Evolutionary conservation across 2,888 invertebrate genomes (phyloP), one percentile per base, ranked within the genome.

Genomic region (Microctonus aethiopoides): DNA sequence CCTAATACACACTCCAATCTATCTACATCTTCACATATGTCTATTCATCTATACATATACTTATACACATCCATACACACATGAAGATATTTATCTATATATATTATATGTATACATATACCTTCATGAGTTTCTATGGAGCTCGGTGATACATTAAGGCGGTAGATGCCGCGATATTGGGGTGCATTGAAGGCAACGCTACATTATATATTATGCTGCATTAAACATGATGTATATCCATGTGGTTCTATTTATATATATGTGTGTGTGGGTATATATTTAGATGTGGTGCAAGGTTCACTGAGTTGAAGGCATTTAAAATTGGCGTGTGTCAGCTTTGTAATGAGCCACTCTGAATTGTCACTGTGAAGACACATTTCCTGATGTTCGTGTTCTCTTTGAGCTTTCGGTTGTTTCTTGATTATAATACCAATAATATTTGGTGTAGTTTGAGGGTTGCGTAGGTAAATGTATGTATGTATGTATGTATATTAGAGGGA

Each of bases 281-380:
- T n/a, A n/a, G n/a, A n/a, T n/a, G n/a, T n/a, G n/a, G n/a, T n/a
- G n/a, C n/a, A n/a, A n/a, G 78, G 75, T 74, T 79, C 80, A 80
- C 80, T 80, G 77, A 77, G 73, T 80, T 80, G 78, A 74, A 72
- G 75, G 77, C 75, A 78, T 80, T 80, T 80, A 80, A 80, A 80
- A 80, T 77, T 79, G 76, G 2, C 41, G n/a, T n/a, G n/a, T n/a
- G n/a, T n/a, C n/a, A 22, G 57, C 73, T 74, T 74, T 72, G 75
- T 80, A 79, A 79, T 79, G 77, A 78, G 73, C 78, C 80, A 76
- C 76, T 79, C 75, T 74, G 74, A 74, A 69, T 77, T 75, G 32
- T 11, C 20, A 54, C 34, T 54, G 54, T 6, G 2, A n/a, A 3
- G 39, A 39, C 39, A 13, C 13, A 11, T n/a, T 39, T 13, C 11